Percentiles rank a stretch among this genome's conserved stretches.
phyloP scores from a whole-genome alignment of 2,888 invertebrate genomes.

The Altica lythri region DNA sequence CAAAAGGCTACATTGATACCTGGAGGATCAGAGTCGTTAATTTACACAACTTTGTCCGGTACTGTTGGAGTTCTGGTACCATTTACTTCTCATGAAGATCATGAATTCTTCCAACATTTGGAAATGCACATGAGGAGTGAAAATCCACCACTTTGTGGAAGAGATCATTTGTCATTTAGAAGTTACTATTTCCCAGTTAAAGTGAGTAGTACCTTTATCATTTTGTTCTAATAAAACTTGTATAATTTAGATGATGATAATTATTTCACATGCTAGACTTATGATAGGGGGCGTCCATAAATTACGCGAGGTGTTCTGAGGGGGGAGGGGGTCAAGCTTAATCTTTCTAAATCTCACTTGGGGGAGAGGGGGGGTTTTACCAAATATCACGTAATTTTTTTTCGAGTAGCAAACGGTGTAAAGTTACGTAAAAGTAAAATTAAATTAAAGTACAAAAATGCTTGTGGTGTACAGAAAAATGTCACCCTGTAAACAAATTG shows the following conservation, averaged over 20 bases:
- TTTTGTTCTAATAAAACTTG: conserved; percentile 1
- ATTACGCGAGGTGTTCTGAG: too few relatives aligned
- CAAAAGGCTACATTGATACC: conserved; percentile 92
- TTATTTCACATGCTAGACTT: conserved; percentile 53
- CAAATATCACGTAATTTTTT: too few relatives aligned
- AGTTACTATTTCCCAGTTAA: conserved; percentile 98
- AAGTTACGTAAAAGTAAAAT: too few relatives aligned
- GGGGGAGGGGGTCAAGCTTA: too few relatives aligned
- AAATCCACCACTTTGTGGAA: conserved; percentile 92
- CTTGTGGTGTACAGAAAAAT: too few relatives aligned
- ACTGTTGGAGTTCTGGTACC: conserved; percentile 92
- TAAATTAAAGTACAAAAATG: too few relatives aligned
- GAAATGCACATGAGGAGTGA: conserved; percentile 99
- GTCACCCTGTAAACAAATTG: too few relatives aligned
- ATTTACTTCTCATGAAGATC: conserved; percentile 95
- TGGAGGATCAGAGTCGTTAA: conserved; percentile 94
- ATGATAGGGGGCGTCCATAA: too few relatives aligned
- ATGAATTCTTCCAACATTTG: conserved; percentile 98
- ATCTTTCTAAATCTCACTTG: too few relatives aligned
- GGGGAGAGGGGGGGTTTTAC: too few relatives aligned
- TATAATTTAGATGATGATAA: conserved; percentile 34
- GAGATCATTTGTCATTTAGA: conserved; percentile 96
- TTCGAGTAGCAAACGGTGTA: too few relatives aligned
- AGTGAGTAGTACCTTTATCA: conserved; percentile 60
- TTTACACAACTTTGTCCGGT: conserved; percentile 95